Evolutionary conservation across 2,113 vertebrate species (phyloP), one percentile per base, ranked within the genome.

Genomic region (Nycticorax nycticorax): DNA sequence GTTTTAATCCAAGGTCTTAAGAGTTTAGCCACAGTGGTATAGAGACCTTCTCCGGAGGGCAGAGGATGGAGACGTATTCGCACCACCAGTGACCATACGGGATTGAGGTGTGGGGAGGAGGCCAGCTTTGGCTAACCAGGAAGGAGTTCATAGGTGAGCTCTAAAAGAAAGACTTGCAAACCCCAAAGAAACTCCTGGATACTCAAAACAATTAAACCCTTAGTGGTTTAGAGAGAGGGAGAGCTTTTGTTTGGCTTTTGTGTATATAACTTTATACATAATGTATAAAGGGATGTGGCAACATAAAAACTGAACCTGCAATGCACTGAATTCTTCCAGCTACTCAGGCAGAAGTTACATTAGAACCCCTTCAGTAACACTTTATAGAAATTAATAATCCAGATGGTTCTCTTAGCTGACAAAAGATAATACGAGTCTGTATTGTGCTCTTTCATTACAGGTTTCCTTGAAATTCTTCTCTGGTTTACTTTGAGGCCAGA

Each of bases 61-160:
- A n/a, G 72, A 56, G 32, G 47, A 12, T 33, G n/a, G 47, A 43
- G 27, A 4, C 5, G 11, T n/a, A 2, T 22, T 52, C 8, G 13
- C 12, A 23, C 41, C 9, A 43, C 4, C 15, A 14, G 32, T 23
- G 41, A 19, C 13, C 19, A 1, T 27, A 6, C 0, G 4, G 41
- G 12, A 12, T 15, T 24, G 64, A 63, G 57, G 22, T 28, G n/a
- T n/a, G 47, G 59, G 60, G n/a, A 30, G n/a, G 53, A 63, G 32
- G 45, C 18, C 39, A n/a, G 14, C 33, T 39, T 27, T 68, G 73
- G n/a, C 16, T 68, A 55, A 55, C 10, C 18, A 13, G 71, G 45
- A 33, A 48, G 72, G 43, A 67, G 10, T 77, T 67, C 27, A 17
- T 23, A 39, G 55, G 37, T 73, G 16, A 69, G 4, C 33, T 57